Evolutionary conservation across 35 echinoderm and acorn worm species (phyloP).

Genomic region (Chiridota heheva): DNA sequence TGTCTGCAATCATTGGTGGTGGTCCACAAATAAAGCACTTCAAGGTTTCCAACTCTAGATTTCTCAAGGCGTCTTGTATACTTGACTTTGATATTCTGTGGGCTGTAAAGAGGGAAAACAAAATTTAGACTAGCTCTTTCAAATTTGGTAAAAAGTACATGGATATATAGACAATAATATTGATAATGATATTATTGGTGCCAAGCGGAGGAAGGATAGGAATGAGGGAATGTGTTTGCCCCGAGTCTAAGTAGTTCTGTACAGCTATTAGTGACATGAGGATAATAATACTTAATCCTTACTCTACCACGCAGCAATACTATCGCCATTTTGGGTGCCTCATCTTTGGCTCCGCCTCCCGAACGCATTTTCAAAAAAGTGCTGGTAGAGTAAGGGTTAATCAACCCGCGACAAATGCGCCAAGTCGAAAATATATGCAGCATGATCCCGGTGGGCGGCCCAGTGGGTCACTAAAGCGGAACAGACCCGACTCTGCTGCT

Average conservation of each 20-base stretch:
- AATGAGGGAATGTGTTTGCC: background rate
- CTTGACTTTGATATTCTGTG: slow-evolving; percentile 38
- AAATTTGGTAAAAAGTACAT: background rate
- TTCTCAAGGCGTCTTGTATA: slow-evolving; percentile 32
- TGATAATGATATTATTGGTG: background rate
- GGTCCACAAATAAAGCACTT: slow-evolving; percentile 85
- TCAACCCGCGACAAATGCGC: no score
- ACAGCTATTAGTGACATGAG: background rate
- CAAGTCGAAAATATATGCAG: no score
- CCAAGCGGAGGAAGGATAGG: background rate
- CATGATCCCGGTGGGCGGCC: no score
- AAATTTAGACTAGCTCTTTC: background rate
- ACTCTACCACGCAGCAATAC: no score
- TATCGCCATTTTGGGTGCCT: no score
- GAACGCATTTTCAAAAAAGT: no score
- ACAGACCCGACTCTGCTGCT: no score
- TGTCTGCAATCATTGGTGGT: slow-evolving; percentile 82
- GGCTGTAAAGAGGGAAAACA: slow-evolving; percentile 3
- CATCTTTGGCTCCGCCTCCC: no score
- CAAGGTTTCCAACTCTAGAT: slow-evolving; percentile 24
- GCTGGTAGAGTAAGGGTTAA: no score
- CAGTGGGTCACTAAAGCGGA: no score
- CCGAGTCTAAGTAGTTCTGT: no score
- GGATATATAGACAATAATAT: no score
- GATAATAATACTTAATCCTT: background rate